A percentile compares a stretch with the other conserved stretches of the same genome.
Evolutionary conservation across 1,140 invertebrate species (phyloP).

Genomic region (Dinothrombium tinctorium): DNA sequence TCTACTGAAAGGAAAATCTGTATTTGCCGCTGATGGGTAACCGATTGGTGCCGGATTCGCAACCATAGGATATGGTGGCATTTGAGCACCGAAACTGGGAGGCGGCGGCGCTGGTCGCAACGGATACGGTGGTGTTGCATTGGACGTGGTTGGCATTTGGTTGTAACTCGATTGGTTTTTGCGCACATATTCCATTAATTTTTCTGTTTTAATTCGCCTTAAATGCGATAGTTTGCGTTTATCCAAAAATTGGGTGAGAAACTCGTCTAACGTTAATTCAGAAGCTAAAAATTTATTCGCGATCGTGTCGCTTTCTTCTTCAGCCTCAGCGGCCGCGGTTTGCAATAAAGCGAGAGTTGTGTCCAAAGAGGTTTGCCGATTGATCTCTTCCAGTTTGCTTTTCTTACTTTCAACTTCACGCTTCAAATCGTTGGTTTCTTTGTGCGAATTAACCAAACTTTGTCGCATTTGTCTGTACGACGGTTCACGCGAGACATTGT

Average conservation of each 20-base stretch:
- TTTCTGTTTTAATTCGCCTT: conserved; percentile 57
- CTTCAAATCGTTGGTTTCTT: conserved; percentile 38
- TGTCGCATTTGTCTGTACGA: conserved; percentile 43
- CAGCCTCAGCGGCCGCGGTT: conserved; percentile 55
- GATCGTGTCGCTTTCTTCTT: conserved; percentile 58
- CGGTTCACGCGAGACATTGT: conserved; percentile 56
- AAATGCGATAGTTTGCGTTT: conserved; percentile 49
- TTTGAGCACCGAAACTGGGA: neutral
- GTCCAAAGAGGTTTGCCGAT: conserved; percentile 43
- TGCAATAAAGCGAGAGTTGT: conserved; percentile 55
- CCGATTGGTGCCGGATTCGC: too few species aligned
- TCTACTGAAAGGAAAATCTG: too few species aligned
- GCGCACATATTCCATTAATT: conserved; percentile 48
- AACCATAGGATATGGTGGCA: neutral
- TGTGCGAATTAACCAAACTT: conserved; percentile 37
- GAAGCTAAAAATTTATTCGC: conserved; percentile 48
- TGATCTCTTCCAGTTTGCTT: conserved; percentile 25
- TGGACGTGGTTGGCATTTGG: too few species aligned
- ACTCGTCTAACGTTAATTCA: conserved; percentile 45
- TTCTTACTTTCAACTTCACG: conserved; percentile 25
- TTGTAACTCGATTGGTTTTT: too few species aligned
- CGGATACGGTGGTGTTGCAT: too few species aligned
- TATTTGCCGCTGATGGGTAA: too few species aligned
- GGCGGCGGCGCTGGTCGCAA: too few species aligned
- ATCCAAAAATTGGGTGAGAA: conserved; percentile 46